phyloP scores from a whole-genome alignment of 1,140 invertebrate species.

The Cecropterus lyciades region DNA sequence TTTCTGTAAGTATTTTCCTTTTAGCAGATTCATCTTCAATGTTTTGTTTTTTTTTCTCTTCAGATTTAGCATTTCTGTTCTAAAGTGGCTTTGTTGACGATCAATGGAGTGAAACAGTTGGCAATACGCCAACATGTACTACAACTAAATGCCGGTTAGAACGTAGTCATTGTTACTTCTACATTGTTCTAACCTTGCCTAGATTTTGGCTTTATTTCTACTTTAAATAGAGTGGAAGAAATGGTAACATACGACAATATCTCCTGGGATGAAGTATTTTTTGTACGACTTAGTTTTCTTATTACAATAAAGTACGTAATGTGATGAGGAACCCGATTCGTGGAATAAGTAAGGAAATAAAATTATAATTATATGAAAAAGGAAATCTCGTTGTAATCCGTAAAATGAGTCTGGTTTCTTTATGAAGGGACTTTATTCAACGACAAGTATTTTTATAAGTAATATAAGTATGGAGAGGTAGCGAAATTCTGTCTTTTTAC shows the following conservation, averaged over 20 bases:
- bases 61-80: constrained; percentile 18
- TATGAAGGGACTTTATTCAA: no score
- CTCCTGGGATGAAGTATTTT: neutral
- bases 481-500: no score
- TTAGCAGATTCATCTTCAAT: neutral
- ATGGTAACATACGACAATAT: constrained; percentile 6
- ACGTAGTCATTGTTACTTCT: constrained; percentile 24
- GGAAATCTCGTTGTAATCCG: no score
- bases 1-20: neutral
- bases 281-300: neutral
- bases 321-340: no score
- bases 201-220: constrained; percentile 14
- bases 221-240: constrained; percentile 5
- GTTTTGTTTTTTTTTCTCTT: constrained; percentile 11
- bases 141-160: constrained; percentile 26
- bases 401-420: no score
- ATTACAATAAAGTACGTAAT: no score
- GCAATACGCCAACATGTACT: constrained; percentile 18
- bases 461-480: no score
- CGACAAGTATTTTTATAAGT: no score
- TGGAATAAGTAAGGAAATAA: no score
- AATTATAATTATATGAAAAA: no score
- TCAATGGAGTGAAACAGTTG: constrained; percentile 19
- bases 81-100: constrained; percentile 32
- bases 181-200: constrained; percentile 14